Percentiles rank a stretch among this genome's conserved stretches.
Conservation (phyloP, 2,113 vertebrate genomes). For the Notarius lentiginosus region DNA sequence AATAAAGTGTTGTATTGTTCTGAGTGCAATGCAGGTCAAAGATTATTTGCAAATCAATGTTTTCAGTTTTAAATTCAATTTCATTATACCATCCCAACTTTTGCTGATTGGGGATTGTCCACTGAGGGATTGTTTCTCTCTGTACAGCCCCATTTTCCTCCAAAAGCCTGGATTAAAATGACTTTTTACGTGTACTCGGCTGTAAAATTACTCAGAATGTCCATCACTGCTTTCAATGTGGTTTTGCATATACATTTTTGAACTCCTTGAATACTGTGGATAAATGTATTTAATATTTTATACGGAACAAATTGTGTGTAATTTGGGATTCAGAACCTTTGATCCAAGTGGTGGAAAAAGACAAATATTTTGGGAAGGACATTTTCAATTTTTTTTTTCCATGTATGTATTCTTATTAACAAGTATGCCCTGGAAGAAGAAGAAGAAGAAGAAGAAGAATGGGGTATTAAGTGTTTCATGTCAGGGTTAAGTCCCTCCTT, state of each 20-base stretch:
- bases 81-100: too few relatives aligned
- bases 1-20: too few relatives aligned
- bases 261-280: background rate
- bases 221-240: background rate
- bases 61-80: too few relatives aligned
- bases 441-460: background rate
- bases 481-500: background rate
- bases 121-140: background rate
- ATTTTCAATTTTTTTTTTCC: background rate
- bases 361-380: background rate
- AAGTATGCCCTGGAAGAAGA: background rate
- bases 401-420: background rate
- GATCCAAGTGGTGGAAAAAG: background rate
- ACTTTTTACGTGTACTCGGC: background rate
- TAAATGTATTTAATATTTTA: background rate
- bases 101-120: too few relatives aligned
- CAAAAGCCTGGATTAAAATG: background rate
- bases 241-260: background rate
- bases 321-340: background rate
- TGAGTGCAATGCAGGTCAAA: too few relatives aligned
- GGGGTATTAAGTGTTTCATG: background rate
- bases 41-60: too few relatives aligned
- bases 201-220: background rate
- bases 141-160: background rate
- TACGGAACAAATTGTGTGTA: background rate